These are phyloP conservation scores for Pangasianodon gigas DNA, from an alignment of 2,113 vertebrate species.

Conservation along the genomic window DNA sequence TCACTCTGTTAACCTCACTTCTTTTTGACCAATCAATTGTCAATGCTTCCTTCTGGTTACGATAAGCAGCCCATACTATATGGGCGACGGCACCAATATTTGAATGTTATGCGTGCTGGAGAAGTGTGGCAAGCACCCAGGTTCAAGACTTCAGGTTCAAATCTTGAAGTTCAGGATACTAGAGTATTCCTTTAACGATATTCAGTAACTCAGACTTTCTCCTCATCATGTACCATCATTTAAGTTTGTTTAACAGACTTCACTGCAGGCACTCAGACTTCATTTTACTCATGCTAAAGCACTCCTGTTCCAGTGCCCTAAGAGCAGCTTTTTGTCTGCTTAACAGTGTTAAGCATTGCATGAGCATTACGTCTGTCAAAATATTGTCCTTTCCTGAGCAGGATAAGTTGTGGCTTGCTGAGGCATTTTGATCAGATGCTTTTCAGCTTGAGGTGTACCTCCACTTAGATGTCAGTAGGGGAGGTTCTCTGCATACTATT, in stretches of 20 bases:
- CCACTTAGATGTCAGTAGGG: constrained; percentile 21
- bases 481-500: constrained; percentile 53
- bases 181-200: not conserved
- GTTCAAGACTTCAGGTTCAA: not conserved
- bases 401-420: not conserved
- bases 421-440: not conserved
- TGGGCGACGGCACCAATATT: not conserved
- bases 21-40: not conserved
- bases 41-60: not conserved
- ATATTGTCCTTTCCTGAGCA: not conserved
- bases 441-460: constrained; percentile 2
- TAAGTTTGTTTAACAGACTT: not conserved
- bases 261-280: not conserved
- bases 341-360: not conserved
- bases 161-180: not conserved
- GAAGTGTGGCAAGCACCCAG: not conserved
- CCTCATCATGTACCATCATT: not conserved
- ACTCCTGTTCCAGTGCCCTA: not conserved
- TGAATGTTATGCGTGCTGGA: not conserved
- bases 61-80: not conserved
- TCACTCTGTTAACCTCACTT: not conserved
- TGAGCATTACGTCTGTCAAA: constrained; percentile 8
- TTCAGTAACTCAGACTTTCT: not conserved
- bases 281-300: not conserved
- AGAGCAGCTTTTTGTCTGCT: constrained; percentile 9